phyloP scores from a whole-genome alignment of 1,140 invertebrate genomes.

The Bombyx mori region DNA sequence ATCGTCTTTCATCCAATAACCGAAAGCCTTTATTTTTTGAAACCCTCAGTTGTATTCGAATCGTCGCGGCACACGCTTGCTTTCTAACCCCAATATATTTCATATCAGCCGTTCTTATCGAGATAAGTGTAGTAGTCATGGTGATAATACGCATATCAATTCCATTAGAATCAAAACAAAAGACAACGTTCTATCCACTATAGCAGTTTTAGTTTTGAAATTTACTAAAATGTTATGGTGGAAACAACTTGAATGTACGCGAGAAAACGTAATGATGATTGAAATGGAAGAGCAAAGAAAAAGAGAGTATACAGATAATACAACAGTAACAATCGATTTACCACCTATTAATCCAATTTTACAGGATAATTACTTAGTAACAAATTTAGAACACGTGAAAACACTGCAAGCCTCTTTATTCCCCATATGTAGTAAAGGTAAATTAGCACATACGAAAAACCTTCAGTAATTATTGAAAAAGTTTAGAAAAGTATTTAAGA shows the following conservation, averaged over 20 bases:
- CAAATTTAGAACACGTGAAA: constrained; percentile 70
- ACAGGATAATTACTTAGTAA: constrained; percentile 51
- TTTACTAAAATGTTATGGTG: constrained; percentile 61
- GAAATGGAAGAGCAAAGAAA: constrained; percentile 48
- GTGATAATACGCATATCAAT: constrained; percentile 28
- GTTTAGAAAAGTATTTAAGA: too few relatives aligned
- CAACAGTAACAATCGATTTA: constrained; percentile 43
- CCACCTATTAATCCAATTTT: constrained; percentile 48
- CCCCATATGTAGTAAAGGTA: constrained; percentile 71
- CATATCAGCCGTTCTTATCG: constrained; percentile 21
- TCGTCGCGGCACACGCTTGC: constrained; percentile 38
- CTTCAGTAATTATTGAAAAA: not conserved
- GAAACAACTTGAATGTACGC: constrained; percentile 53
- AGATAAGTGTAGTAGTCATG: constrained; percentile 49
- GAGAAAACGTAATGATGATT: constrained; percentile 50
- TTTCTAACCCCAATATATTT: constrained; percentile 20
- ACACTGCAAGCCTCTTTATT: constrained; percentile 74
- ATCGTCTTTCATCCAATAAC: constrained; percentile 38
- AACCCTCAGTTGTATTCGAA: constrained; percentile 47
- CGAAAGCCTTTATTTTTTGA: constrained; percentile 35
- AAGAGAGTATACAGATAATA: constrained; percentile 38
- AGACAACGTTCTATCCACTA: constrained; percentile 13
- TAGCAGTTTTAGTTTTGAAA: constrained; percentile 13
- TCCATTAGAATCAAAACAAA: constrained; percentile 16
- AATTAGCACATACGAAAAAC: constrained; percentile 4